Evolutionary conservation across 2,888 invertebrate genomes (phyloP).

Genomic region (Cybosia mesomella): DNA sequence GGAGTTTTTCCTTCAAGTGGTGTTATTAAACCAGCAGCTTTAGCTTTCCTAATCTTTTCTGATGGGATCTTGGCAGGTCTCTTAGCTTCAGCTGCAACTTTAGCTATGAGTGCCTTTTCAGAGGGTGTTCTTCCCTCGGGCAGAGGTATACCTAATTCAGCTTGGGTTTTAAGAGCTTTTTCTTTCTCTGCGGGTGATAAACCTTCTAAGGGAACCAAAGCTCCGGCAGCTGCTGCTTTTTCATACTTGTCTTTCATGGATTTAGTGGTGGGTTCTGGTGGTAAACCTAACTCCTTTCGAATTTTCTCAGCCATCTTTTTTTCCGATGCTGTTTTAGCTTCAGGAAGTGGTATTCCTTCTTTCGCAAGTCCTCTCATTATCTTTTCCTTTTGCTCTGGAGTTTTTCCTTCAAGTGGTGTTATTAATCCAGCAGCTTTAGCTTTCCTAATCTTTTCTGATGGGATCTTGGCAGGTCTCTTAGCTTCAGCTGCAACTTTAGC

Average conservation of each 20-base stretch:
- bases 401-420: constrained; percentile 21
- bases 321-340: background rate
- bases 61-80: constrained; percentile 15
- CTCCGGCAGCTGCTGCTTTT: background rate
- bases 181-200: background rate
- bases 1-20: constrained; percentile 30
- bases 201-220: background rate
- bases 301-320: background rate
- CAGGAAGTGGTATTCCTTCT: constrained; percentile 26
- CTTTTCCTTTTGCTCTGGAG: constrained; percentile 21
- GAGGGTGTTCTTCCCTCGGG: background rate
- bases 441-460: constrained; percentile 28
- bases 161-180: background rate
- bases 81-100: constrained; percentile 26
- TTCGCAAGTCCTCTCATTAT: constrained; percentile 29
- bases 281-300: background rate
- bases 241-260: background rate
- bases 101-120: constrained; percentile 28
- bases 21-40: no score
- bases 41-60: no score
- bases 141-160: background rate
- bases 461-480: background rate
- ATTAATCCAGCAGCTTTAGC: constrained; percentile 39
- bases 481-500: constrained; percentile 30
- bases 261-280: background rate